Evolutionary conservation across 2,797 vertebrate genomes (phyloP).

Genomic region (Coracias cyanogaster): DNA sequence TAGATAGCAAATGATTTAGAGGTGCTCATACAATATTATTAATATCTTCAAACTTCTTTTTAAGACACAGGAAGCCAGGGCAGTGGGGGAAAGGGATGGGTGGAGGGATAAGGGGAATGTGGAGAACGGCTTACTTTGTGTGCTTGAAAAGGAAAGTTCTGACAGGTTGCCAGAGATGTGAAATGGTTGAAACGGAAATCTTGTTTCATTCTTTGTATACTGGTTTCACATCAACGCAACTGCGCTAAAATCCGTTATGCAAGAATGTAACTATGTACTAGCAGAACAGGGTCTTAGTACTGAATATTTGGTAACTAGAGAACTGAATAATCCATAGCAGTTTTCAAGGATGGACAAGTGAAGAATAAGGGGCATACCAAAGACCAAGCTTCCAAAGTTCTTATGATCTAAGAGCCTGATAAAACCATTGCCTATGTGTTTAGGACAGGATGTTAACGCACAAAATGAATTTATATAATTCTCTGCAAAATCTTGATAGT

Average conservation of each 20-base stretch:
- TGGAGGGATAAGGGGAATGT: neutral
- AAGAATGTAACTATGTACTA: neutral
- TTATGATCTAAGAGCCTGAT: neutral
- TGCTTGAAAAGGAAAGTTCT: neutral
- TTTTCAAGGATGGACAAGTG: neutral
- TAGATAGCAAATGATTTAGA: constrained; percentile 43
- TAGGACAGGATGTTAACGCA: neutral
- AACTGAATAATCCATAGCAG: neutral
- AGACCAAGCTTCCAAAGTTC: neutral
- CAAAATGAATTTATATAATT: neutral
- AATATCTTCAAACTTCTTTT: constrained; percentile 24
- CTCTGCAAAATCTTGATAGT: neutral
- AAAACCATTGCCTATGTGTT: neutral
- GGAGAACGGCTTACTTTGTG: neutral
- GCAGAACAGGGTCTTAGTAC: neutral
- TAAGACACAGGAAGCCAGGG: neutral
- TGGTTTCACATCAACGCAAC: neutral
- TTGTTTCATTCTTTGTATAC: neutral
- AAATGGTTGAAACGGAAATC: neutral
- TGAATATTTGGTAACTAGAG: neutral
- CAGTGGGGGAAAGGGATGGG: no score
- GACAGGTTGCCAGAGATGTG: neutral
- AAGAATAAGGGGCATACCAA: neutral
- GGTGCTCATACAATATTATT: constrained; percentile 30
- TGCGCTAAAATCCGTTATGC: neutral